These are phyloP conservation scores for Diabrotica balteata DNA, from an alignment of 2,888 invertebrate species.

Conservation along the genomic window DNA sequence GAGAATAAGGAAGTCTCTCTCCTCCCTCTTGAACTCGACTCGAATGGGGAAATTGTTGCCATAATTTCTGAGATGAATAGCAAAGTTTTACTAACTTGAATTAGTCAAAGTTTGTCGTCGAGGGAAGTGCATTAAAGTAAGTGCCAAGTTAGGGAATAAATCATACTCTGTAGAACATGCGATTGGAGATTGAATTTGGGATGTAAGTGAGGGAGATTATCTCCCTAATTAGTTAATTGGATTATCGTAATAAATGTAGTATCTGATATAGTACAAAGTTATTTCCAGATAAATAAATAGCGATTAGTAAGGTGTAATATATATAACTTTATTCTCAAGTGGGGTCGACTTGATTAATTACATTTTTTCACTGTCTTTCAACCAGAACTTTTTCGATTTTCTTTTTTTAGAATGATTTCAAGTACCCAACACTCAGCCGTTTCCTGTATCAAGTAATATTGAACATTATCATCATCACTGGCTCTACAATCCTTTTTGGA, in stretches of 20 bases:
- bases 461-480: too few species aligned
- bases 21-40: not conserved
- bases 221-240: not conserved
- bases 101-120: constrained; percentile 8
- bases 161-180: constrained; percentile 8
- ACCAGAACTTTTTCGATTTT: too few species aligned
- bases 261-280: not conserved
- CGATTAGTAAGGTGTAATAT: too few species aligned
- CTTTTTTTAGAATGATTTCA: too few species aligned
- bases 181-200: constrained; percentile 7
- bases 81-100: constrained; percentile 8
- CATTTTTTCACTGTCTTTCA: too few species aligned
- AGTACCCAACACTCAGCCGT: too few species aligned
- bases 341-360: too few species aligned
- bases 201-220: not conserved
- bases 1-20: constrained; percentile 1
- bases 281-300: too few species aligned
- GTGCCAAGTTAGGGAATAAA: constrained; percentile 16
- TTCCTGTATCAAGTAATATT: too few species aligned
- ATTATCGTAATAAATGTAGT: not conserved
- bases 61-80: constrained; percentile 11
- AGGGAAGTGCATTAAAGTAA: constrained; percentile 16
- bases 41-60: constrained; percentile 7
- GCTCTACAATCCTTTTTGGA: too few species aligned
- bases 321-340: too few species aligned